A percentile compares a stretch with the other conserved stretches of the same genome.
Evolutionary conservation across 2,113 vertebrate species (phyloP).

Genomic region (Barnardius zonarius): DNA sequence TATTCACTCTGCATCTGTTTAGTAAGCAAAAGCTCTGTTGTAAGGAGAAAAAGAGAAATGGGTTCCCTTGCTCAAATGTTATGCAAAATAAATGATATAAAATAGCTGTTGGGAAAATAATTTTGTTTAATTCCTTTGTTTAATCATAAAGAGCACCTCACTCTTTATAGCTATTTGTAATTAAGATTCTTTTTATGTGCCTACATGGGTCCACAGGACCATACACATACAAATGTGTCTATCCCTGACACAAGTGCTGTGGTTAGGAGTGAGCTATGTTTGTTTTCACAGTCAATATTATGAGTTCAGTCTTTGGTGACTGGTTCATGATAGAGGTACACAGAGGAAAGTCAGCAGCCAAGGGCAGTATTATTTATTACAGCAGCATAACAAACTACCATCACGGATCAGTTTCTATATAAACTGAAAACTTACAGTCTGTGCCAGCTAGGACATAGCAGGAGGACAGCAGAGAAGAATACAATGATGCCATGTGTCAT

Average conservation of each 20-base stretch:
- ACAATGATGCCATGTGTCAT: accelerated
- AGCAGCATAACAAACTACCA: background rate
- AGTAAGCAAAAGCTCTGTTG: background rate
- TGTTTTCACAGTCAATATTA: background rate
- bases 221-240: background rate
- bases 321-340: background rate
- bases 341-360: conserved; percentile 21
- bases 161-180: background rate
- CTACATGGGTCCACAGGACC: background rate
- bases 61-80: background rate
- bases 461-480: background rate
- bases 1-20: background rate
- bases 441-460: background rate
- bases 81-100: background rate
- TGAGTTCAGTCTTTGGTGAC: background rate
- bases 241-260: background rate
- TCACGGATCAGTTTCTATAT: background rate
- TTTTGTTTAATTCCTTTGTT: background rate
- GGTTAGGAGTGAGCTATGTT: background rate
- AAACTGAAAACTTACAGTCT: background rate
- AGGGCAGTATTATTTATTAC: conserved; percentile 22
- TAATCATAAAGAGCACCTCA: background rate
- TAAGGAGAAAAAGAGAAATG: background rate
- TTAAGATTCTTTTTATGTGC: background rate
- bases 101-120: background rate